Base-by-base conservation (phyloP, 2,888 invertebrate species). In the Drosophila quinaria region DNA sequence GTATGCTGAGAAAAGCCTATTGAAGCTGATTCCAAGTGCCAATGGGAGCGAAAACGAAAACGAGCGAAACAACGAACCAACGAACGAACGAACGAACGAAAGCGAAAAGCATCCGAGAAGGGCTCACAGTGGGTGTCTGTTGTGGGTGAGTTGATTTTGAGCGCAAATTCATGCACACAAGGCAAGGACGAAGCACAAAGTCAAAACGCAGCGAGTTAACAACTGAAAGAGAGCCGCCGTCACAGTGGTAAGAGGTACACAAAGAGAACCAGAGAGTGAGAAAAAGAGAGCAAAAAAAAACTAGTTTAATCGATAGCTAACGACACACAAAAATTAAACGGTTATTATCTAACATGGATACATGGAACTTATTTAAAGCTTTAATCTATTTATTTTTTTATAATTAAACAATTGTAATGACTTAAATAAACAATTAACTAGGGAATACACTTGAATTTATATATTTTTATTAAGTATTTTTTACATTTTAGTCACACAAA, bases 161-260 rank as follows among this genome's bases (percentile, higher is more conserved):
- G 84, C 74, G 70, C 75, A 83, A 80, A 78, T 78, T 72, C 71
- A 67, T 86, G 71, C 67, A 62, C 67, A 62, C 59, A 60, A 75
- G 59, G 70, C 84, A 84, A 84, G 89, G 89, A 84, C 84, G 84
- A 84, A 80, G 81, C 80, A 78, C 65, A 78, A 80, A 88, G 80
- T 79, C 79, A 83, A 87, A 87, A 55, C 69, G 72, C 19, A 71
- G 39, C 50, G 46, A 59, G 41, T 47, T 61, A 67, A 46, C 44
- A 19, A 44, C 8, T 60, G 59, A 54, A 55, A 58, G 33, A 70
- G 39, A 63, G 41, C 11, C 15, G 9, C 17, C 15, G 19, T 9
- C 31, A 44, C 46, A 60, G 61, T 54, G 60, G 54, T 22, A 17
- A 46, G 47, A 15, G 11, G 31, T 15, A 51, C 42, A 54, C 58